Evolutionary conservation across 2,797 vertebrate species (phyloP).

Genomic region (Jordanella pulchra): DNA sequence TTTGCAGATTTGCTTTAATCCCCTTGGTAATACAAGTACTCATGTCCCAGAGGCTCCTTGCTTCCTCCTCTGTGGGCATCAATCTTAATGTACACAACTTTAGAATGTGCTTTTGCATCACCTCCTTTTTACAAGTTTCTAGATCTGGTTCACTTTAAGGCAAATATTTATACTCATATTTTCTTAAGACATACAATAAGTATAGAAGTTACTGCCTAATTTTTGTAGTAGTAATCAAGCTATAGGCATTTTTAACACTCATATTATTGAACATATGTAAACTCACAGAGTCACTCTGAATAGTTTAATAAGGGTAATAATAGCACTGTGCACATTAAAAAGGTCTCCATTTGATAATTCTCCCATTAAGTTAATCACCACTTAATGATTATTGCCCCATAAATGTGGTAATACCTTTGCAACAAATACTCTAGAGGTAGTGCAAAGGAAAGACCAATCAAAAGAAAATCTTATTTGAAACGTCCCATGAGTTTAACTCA

Average conservation of each 20-base stretch:
- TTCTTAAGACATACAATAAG: conserved; percentile 23
- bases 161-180: conserved; percentile 19
- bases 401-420: conserved; percentile 66
- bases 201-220: background rate
- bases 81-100: conserved; percentile 70
- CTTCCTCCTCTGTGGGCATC: conserved; percentile 77
- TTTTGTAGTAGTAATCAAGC: background rate
- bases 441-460: conserved; percentile 74
- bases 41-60: conserved; percentile 71
- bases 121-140: conserved; percentile 66
- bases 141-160: conserved; percentile 58
- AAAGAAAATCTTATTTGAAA: conserved; percentile 85
- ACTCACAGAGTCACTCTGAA: conserved; percentile 18
- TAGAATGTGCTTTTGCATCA: conserved; percentile 61
- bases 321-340: conserved; percentile 33
- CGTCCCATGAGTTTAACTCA: conserved; percentile 80
- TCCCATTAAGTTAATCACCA: conserved; percentile 69
- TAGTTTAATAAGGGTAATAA: conserved; percentile 44
- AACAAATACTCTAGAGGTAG: conserved; percentile 67
- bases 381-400: conserved; percentile 60
- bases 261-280: background rate
- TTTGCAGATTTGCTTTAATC: conserved; percentile 82
- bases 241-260: background rate
- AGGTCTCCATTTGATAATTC: conserved; percentile 19
- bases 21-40: conserved; percentile 78